phyloP scores from a whole-genome alignment of 2,113 vertebrate genomes.

The Serinus canaria region DNA sequence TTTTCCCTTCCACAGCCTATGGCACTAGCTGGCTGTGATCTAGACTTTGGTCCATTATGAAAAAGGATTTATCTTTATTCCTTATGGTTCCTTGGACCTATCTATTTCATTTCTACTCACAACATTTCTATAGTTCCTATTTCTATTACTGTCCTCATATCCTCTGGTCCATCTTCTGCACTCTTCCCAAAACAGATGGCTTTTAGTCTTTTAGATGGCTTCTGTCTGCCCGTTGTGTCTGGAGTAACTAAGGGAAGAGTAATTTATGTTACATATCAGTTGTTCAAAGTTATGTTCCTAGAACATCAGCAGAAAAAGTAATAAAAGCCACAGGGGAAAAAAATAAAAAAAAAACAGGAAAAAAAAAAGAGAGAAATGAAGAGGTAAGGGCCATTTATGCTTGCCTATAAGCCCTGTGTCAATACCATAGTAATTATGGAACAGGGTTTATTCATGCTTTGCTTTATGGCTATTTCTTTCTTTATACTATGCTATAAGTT shows the following conservation, averaged over 20 bases:
- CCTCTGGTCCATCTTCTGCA: background rate
- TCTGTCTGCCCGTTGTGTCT: background rate
- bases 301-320: background rate
- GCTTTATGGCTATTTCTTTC: background rate
- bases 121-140: background rate
- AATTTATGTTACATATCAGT: background rate
- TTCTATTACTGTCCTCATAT: background rate
- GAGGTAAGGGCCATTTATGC: background rate
- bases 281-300: background rate
- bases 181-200: background rate
- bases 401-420: background rate
- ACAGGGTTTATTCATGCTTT: background rate
- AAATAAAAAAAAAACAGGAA: background rate
- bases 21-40: background rate
- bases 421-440: background rate
- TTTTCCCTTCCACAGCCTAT: background rate
- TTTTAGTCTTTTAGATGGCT: background rate
- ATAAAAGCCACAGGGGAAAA: background rate
- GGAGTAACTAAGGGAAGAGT: background rate
- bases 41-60: background rate
- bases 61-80: background rate
- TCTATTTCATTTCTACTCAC: background rate
- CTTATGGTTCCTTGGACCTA: background rate
- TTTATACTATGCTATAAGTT: background rate
- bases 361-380: background rate